A percentile compares a stretch with the other conserved stretches of the same genome.
These are phyloP conservation scores for Tethya wilhelma DNA, from an alignment of 37 sponge, comb jelly and placozoan species.

Conservation along the genomic window DNA sequence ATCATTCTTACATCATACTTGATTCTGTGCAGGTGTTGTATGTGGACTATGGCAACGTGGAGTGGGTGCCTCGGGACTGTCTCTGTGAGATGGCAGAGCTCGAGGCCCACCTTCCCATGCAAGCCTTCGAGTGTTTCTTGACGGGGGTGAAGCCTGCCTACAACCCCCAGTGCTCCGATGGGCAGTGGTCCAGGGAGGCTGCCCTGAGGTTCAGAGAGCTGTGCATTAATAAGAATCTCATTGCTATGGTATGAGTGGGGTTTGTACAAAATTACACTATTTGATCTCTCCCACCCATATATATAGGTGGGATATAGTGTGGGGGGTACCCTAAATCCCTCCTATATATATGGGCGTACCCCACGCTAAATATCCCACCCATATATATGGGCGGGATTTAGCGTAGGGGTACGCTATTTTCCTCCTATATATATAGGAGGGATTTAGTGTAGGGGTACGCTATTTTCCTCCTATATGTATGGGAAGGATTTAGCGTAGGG, in stretches of 20 bases:
- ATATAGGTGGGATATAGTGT: no score
- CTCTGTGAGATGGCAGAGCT: conserved; percentile 58
- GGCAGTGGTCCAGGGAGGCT: conserved; percentile 70
- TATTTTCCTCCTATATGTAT: no score
- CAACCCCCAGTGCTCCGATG: conserved; percentile 38
- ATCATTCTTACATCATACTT: not conserved
- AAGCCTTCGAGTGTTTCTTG: conserved; percentile 88
- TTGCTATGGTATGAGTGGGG: conserved; percentile 49
- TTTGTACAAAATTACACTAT: no score
- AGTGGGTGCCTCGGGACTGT: conserved; percentile 38
- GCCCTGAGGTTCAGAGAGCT: conserved; percentile 42
- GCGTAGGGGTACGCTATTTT: no score
- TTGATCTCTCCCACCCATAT: no score
- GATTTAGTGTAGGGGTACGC: no score
- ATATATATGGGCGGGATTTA: no score
- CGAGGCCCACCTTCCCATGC: conserved; percentile 26
- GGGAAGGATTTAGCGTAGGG: no score
- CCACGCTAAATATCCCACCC: no score
- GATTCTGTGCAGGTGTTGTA: conserved; percentile 62
- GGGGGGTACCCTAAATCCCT: no score
- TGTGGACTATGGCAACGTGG: conserved; percentile 90
- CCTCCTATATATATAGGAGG: no score
- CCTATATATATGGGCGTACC: no score
- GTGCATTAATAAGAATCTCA: conserved; percentile 44
- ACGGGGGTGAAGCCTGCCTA: conserved; percentile 63